Conservation (phyloP, 1,140 invertebrate species). For the Chrysoperla carnea region DNA sequence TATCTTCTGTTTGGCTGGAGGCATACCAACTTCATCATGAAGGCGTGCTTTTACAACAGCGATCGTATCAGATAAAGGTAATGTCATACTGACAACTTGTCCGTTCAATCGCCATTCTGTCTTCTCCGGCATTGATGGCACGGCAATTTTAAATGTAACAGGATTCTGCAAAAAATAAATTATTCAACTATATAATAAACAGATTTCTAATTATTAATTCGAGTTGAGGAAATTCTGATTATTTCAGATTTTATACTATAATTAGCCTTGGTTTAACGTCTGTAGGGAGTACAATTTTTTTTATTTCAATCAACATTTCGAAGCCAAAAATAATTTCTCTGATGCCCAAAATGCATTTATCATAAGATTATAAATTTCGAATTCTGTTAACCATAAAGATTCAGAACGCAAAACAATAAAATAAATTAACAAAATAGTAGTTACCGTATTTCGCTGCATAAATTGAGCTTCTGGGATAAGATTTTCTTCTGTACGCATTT, state of each 20-base stretch:
- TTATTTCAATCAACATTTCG: no score
- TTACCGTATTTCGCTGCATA: slow-evolving; percentile 39
- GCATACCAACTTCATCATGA: slow-evolving; percentile 79
- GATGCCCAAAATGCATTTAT: no score
- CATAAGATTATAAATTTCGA: no score
- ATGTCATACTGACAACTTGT: slow-evolving; percentile 60
- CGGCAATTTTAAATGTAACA: slow-evolving; percentile 56
- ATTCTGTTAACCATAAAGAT: no score
- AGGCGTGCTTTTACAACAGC: slow-evolving; percentile 77
- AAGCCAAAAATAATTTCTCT: no score
- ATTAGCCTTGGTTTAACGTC: no score
- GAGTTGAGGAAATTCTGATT: no score
- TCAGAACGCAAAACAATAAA: no score
- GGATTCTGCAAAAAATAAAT: slow-evolving; percentile 27
- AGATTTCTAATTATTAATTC: no score
- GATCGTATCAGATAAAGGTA: slow-evolving; percentile 67
- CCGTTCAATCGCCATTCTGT: slow-evolving; percentile 94
- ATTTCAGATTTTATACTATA: not conserved
- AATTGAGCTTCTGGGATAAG: slow-evolving; percentile 78
- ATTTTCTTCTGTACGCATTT: slow-evolving; percentile 79
- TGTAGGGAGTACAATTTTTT: no score
- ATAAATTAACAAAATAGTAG: no score
- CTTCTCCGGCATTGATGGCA: slow-evolving; percentile 76
- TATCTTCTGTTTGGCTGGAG: slow-evolving; percentile 95
- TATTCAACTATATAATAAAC: no score